Evolutionary conservation across 2,113 vertebrate genomes (phyloP).

Genomic region (Myotis lucifugus): DNA sequence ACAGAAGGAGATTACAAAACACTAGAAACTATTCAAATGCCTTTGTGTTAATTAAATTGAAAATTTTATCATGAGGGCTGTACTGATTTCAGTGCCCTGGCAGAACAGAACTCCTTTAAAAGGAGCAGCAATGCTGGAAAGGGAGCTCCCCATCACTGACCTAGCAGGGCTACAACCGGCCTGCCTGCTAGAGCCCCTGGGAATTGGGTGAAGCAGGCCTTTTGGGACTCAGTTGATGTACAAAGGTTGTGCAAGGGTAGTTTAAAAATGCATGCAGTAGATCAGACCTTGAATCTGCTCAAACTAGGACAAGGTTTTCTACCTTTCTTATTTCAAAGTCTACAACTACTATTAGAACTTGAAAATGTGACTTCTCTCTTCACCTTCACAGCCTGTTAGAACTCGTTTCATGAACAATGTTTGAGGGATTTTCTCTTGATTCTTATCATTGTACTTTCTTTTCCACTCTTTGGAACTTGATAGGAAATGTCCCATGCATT

Average conservation of each 20-base stretch:
- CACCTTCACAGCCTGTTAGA: background rate
- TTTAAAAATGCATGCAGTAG: background rate
- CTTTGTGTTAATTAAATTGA: constrained; percentile 78
- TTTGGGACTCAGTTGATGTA: background rate
- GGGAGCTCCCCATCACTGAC: constrained; percentile 38
- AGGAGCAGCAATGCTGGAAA: constrained; percentile 2
- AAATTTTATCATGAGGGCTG: constrained; percentile 76
- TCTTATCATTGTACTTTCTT: constrained; percentile 48
- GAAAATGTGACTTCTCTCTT: constrained; percentile 5
- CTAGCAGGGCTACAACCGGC: constrained; percentile 21
- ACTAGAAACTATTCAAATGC: constrained; percentile 72
- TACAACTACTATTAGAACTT: background rate
- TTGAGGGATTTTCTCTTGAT: constrained; percentile 52
- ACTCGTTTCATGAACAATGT: constrained; percentile 5
- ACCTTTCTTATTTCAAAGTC: constrained; percentile 16
- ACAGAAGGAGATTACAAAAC: constrained; percentile 75
- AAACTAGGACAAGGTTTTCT: constrained; percentile 16
- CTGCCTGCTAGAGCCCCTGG: background rate
- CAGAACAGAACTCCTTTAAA: constrained; percentile 60
- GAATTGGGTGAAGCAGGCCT: background rate
- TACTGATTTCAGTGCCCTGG: constrained; percentile 67
- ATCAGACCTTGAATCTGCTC: constrained; percentile 25
- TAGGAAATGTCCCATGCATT: constrained; percentile 60
- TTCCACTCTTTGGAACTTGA: constrained; percentile 50
- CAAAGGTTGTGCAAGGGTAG: constrained; percentile 30